Percentiles rank a stretch among this genome's conserved stretches.
These are phyloP conservation scores for Heterotis niloticus DNA, from an alignment of 2,113 vertebrate species.

Conservation along the genomic window DNA sequence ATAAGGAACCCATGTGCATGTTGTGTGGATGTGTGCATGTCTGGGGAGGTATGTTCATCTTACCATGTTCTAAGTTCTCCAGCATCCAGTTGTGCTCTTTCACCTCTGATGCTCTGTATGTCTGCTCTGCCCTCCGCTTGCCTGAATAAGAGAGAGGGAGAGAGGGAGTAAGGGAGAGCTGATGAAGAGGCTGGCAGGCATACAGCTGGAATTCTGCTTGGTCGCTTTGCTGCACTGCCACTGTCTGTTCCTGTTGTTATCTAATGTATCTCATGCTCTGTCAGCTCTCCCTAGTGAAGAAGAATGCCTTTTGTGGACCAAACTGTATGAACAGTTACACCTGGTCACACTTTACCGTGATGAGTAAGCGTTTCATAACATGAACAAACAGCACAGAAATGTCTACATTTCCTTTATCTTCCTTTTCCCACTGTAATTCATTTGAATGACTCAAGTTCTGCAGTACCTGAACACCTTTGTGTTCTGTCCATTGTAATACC, in stretches of 20 bases:
- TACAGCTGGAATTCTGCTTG: too few relatives aligned
- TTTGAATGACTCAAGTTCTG: background rate
- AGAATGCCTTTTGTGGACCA: background rate
- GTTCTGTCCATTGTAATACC: too few relatives aligned
- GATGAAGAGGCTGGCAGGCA: too few relatives aligned
- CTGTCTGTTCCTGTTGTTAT: background rate
- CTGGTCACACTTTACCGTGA: background rate
- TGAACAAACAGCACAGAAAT: background rate
- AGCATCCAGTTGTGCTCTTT: background rate
- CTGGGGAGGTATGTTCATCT: background rate
- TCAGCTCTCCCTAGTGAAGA: background rate
- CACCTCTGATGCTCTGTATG: background rate
- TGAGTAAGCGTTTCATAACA: background rate
- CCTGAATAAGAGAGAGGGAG: background rate
- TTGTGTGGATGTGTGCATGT: background rate
- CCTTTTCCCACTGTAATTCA: background rate
- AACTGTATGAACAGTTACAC: background rate
- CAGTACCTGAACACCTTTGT: background rate
- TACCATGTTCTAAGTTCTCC: background rate
- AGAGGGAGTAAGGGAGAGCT: background rate
- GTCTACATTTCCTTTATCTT: background rate
- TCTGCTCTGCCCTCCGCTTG: background rate
- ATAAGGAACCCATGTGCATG: background rate
- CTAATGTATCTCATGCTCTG: background rate
- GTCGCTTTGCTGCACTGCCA: too few relatives aligned